Conservation (phyloP, 2,797 vertebrate species). For the Scyliorhinus canicula region DNA sequence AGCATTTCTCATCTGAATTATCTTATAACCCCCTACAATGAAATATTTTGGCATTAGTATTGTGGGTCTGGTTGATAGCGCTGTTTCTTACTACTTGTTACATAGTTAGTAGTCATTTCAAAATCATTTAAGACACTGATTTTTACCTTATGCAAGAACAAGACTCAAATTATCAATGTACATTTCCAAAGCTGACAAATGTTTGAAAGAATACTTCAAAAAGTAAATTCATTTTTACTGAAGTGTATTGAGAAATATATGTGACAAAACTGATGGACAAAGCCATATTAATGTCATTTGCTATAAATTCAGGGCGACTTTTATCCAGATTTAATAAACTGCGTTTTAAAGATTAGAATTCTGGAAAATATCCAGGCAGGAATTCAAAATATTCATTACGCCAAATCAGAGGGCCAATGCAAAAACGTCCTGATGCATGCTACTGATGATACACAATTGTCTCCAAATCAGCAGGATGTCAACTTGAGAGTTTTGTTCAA, state of each 20-base stretch:
- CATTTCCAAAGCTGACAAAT: background rate
- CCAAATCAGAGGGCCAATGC: background rate
- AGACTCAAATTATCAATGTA: background rate
- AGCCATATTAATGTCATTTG: background rate
- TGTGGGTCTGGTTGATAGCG: background rate
- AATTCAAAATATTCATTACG: background rate
- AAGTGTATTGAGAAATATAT: background rate
- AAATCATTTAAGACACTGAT: background rate
- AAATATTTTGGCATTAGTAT: background rate
- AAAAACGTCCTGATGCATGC: background rate
- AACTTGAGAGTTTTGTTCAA: background rate
- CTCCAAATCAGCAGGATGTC: background rate
- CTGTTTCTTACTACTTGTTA: background rate
- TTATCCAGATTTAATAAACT: background rate
- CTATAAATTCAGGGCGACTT: background rate
- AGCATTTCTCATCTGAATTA: background rate
- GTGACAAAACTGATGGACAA: background rate
- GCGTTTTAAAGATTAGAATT: background rate
- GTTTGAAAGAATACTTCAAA: background rate
- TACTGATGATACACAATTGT: background rate
- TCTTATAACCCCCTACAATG: background rate
- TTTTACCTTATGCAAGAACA: background rate
- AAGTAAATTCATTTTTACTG: background rate
- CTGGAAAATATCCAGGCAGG: background rate
- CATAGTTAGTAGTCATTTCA: background rate